Evolutionary conservation across 2,113 vertebrate species (phyloP).

Genomic region (Rhombomys opimus): DNA sequence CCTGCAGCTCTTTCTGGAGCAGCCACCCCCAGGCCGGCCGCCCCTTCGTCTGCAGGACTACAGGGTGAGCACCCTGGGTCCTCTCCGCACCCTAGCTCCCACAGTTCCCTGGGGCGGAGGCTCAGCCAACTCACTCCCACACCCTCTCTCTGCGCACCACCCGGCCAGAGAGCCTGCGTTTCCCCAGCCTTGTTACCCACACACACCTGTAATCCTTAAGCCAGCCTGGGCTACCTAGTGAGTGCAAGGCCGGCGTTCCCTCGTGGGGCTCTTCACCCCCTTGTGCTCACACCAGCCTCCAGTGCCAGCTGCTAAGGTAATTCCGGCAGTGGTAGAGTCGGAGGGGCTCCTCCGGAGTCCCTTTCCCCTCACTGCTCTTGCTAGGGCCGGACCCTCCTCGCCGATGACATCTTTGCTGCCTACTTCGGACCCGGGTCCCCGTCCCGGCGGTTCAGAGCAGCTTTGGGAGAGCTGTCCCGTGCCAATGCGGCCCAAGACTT

Average conservation of each 20-base stretch:
- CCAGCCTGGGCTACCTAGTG: neutral
- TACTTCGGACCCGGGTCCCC: conserved; percentile 85
- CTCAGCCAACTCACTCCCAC: too few species aligned
- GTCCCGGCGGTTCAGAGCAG: conserved; percentile 88
- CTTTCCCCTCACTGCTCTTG: neutral
- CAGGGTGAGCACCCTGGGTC: conserved; percentile 65
- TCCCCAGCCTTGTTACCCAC: neutral
- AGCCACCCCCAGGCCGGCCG: conserved; percentile 50
- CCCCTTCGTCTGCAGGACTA: conserved; percentile 72
- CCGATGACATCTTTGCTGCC: conserved; percentile 75
- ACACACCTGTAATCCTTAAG: neutral
- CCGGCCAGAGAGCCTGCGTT: neutral
- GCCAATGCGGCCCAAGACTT: conserved; percentile 92
- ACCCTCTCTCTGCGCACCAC: neutral
- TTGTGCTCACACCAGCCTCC: neutral
- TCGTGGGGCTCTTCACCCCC: neutral
- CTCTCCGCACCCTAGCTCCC: neutral
- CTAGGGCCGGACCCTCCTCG: conserved; percentile 80
- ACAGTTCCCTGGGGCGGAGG: neutral
- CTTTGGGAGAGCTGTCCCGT: conserved; percentile 89
- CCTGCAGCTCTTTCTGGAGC: conserved; percentile 81
- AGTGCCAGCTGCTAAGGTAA: neutral
- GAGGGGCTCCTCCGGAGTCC: neutral
- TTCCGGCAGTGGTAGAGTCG: fast-evolving
- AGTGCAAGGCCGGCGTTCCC: neutral